A percentile compares a stretch with the other conserved stretches of the same genome.
These are phyloP conservation scores for Sinocyclocheilus grahami DNA, from an alignment of 2,113 vertebrate genomes.

Conservation along the genomic window DNA sequence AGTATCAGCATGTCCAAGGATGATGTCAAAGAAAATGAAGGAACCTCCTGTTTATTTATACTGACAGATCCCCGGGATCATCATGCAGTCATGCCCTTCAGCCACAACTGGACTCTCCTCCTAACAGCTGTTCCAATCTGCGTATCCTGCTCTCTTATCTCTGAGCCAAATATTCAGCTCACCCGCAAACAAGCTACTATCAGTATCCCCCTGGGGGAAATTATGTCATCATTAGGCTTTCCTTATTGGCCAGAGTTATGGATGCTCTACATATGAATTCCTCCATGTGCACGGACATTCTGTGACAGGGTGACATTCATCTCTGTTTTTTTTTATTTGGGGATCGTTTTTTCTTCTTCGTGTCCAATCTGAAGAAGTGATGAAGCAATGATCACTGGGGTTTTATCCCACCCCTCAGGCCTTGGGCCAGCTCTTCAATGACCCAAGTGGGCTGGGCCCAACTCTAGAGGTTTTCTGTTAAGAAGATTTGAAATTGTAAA, in stretches of 20 bases:
- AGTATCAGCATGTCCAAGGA: neutral
- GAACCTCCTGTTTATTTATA: slow-evolving; percentile 41
- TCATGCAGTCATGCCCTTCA: slow-evolving; percentile 21
- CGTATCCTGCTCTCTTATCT: slow-evolving; percentile 24
- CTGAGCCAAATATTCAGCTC: slow-evolving; percentile 16
- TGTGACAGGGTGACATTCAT: slow-evolving; percentile 5
- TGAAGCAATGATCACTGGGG: slow-evolving; percentile 19
- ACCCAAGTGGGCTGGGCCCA: slow-evolving; percentile 22
- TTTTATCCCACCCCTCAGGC: slow-evolving; percentile 14
- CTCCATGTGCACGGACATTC: slow-evolving; percentile 45
- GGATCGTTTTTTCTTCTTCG: slow-evolving; percentile 47
- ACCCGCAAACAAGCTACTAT: slow-evolving; percentile 10
- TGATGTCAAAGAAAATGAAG: slow-evolving; percentile 43
- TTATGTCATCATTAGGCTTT: slow-evolving; percentile 41
- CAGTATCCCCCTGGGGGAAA: slow-evolving; percentile 8
- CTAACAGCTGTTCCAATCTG: slow-evolving; percentile 41
- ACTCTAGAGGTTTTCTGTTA: slow-evolving; percentile 45
- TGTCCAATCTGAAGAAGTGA: slow-evolving; percentile 30
- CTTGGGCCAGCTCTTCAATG: slow-evolving; percentile 36
- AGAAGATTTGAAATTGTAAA: slow-evolving; percentile 52
- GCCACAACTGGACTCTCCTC: slow-evolving; percentile 35
- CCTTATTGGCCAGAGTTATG: slow-evolving; percentile 8
- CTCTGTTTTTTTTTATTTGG: slow-evolving; percentile 46
- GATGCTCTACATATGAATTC: slow-evolving; percentile 17
- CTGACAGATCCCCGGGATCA: slow-evolving; percentile 16